These are phyloP conservation scores for Mystacornis crossleyi DNA, from an alignment of 2,113 vertebrate genomes.

Conservation along the genomic window DNA sequence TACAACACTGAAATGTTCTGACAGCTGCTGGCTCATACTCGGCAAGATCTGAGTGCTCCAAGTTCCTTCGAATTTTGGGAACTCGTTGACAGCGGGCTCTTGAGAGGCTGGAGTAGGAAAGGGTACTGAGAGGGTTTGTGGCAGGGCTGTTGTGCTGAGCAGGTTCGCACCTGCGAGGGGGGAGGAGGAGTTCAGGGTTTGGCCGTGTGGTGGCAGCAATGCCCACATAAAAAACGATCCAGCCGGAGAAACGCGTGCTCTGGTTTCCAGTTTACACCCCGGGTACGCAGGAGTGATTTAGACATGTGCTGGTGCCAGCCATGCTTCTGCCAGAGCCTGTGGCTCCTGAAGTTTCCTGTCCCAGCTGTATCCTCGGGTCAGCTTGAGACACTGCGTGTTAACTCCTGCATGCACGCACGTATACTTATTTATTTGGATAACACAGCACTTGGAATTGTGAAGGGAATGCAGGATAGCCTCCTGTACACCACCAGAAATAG, in stretches of 20 bases:
- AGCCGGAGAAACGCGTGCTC: fast-evolving
- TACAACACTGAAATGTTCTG: not conserved
- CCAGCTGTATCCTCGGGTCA: not conserved
- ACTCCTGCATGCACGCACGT: fast-evolving
- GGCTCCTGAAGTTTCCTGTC: fast-evolving
- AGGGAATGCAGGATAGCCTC: not conserved
- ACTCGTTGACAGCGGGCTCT: not conserved
- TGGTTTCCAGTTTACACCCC: too few species aligned
- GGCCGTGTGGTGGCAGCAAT: conserved; percentile 48
- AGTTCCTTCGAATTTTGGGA: not conserved
- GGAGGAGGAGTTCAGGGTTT: not conserved
- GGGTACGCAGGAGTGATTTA: not conserved
- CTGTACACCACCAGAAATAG: not conserved
- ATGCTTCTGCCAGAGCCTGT: not conserved
- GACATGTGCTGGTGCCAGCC: not conserved
- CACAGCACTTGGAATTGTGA: not conserved
- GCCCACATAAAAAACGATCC: not conserved
- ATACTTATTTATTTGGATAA: not conserved
- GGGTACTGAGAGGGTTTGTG: not conserved
- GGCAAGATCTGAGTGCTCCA: not conserved
- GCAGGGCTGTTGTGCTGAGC: not conserved
- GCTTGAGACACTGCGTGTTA: not conserved
- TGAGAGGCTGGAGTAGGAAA: not conserved
- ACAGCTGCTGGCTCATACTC: not conserved
- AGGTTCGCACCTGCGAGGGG: fast-evolving